Base-by-base conservation (phyloP, 1,140 invertebrate species). In the Cardiocondyla obscurior region DNA sequence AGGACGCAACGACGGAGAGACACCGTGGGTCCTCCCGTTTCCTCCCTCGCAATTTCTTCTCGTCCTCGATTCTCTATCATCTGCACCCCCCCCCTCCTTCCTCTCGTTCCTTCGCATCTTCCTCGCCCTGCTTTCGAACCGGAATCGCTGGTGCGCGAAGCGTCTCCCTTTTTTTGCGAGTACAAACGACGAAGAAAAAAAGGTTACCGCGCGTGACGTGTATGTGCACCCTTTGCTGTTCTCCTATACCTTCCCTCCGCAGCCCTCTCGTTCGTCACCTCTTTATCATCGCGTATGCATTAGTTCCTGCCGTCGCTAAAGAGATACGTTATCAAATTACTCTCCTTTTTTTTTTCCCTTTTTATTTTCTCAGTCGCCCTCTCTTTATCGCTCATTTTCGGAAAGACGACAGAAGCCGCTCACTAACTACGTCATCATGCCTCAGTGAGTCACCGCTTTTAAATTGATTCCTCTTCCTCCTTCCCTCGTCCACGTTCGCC, bases 351-450 rank as follows among this genome's bases (percentile, higher is more conserved):
- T 42, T 7, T 10, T 10, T 65, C 8, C 42, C 39, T 57, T n/a
- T 7, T n/a, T 36, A 8, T 44, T 44, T 81, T 16, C 55, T 70
- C 60, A 57, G 10, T 44, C 5, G 22, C 16, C 14, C 12, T 39
- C 12, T 36, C 57, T 33, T 51, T 60, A 46, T 36, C 30, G 62
- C 44, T 81, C 42, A 51, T 25, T 69, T 82, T 67, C 22, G 16
- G 22, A 57, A 39, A 33, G 46, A 4, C 60, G 53, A 22, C 42
- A 81, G 58, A 62, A 62, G 85, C 19, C 42, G 57, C 74, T 53
- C 70, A 72, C 79, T 88, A 88, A 88, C 83, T 84, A 76, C 79
- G 79, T 88, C 86, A 88, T 84, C 83, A 69, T 85, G 77, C 74
- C 60, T 22, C 77, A 82, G 46, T 88, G 86, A 87, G 57, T 87